These are phyloP conservation scores for Theonella swinhoei DNA, from an alignment of 37 sponge, comb jelly and placozoan species.

Conservation along the genomic window DNA sequence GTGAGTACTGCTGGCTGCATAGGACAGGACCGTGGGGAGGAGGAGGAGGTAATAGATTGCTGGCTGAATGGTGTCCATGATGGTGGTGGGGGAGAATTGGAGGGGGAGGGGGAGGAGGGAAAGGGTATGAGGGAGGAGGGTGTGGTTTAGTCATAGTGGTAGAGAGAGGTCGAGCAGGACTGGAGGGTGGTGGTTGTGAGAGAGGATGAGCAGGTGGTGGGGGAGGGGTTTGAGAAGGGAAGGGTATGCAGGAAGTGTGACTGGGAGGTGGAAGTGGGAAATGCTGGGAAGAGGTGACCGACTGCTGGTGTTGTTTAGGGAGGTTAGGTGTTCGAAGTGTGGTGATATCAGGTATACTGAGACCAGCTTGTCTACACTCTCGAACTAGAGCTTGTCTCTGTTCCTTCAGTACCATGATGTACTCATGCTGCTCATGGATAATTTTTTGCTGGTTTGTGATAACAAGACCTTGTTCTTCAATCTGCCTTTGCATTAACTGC, in stretches of 20 bases:
- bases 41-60: not conserved
- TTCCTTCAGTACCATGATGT: conserved; percentile 44
- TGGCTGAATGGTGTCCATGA: not conserved
- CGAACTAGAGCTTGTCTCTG: conserved; percentile 26
- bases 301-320: not conserved
- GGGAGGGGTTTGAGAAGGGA: conserved; percentile 3
- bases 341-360: conserved; percentile 10
- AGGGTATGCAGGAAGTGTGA: not conserved
- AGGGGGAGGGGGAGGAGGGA: not conserved
- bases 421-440: conserved; percentile 44
- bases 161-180: not conserved
- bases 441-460: conserved; percentile 46
- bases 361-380: conserved; percentile 46
- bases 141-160: not conserved
- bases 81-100: not conserved
- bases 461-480: conserved; percentile 27
- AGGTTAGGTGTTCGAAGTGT: not conserved
- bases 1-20: not conserved
- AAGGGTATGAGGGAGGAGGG: not conserved
- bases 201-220: not conserved
- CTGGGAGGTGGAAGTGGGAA: not conserved
- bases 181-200: not conserved
- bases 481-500: conserved; percentile 32
- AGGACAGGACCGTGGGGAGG: not conserved
- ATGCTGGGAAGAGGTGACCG: not conserved